Percentiles rank a stretch among this genome's conserved stretches.
Conservation (phyloP, 2,797 vertebrate genomes). For the Urosaurus nigricauda region DNA sequence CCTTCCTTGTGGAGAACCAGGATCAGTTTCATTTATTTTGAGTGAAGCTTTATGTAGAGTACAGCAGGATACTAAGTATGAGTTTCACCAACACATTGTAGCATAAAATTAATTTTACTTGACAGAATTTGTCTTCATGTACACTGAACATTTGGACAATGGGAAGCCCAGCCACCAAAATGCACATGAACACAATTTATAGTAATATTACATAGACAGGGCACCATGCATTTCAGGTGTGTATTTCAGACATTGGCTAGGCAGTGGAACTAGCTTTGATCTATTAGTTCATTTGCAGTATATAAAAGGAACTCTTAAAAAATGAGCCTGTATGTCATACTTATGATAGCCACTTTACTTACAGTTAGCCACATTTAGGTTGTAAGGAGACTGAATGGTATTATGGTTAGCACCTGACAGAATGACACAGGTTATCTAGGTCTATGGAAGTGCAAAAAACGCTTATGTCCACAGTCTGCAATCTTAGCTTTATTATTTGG, state of each 20-base stretch:
- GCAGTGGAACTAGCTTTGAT: neutral
- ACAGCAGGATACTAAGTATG: neutral
- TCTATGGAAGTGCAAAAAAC: neutral
- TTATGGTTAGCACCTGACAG: neutral
- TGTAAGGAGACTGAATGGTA: neutral
- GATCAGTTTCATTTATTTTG: neutral
- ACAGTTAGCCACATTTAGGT: no score
- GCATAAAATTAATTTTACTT: neutral
- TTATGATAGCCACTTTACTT: neutral
- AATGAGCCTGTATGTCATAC: neutral
- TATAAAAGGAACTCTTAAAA: neutral
- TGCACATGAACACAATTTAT: neutral
- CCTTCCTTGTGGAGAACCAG: neutral
- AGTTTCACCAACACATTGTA: neutral
- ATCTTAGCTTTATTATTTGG: conserved; percentile 4
- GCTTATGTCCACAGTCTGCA: neutral
- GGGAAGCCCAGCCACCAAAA: no score
- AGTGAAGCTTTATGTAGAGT: neutral
- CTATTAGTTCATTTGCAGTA: neutral
- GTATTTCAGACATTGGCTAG: neutral
- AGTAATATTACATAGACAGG: neutral
- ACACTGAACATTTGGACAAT: neutral
- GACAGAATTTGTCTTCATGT: neutral
- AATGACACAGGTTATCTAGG: neutral
- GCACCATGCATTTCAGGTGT: neutral